Base-by-base conservation (phyloP, 2,113 vertebrate species). In the Vidua macroura region DNA sequence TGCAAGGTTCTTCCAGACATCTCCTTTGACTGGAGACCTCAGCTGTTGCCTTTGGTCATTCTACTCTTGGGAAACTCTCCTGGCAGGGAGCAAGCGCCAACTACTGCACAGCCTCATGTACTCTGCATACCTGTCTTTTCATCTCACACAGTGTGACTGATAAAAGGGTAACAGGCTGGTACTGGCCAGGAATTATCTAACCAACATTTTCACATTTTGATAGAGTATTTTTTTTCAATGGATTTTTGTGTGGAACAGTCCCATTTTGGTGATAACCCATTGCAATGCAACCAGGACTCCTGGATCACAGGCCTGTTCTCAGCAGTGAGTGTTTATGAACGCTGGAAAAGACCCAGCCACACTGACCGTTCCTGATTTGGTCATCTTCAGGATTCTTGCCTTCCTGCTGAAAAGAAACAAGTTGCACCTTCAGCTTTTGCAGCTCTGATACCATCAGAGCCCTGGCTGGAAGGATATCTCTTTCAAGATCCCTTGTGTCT, bases 1-100 rank as follows among this genome's bases (percentile, higher is more conserved):
- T 92, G 18, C 35, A 52, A 90, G 58, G 83, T 80, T 93, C 64
- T 92, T 79, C 77, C 90, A 96, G 92, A 94, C 86, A 66, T 89
- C 67, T 88, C 55, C 80, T 96, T 87, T 56, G 88, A 83, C 63
- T 86, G 58, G 27, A 93, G 66, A 88, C 48, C 80, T 89, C 72
- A 89, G 46, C 74, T 39, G 66, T 51, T 48, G 62, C 89, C 84
- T 83, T 89, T 93, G 89, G 89, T 96, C 91, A 80, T 90, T 77
- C 41, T 28, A 3, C 0, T n/a, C 81, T 60, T 96, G 94, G 84
- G 95, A 92, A 96, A 76, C 53, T 73, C 62, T 95, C 46, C 35
- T 91, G 90, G 78, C 55, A 89, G 81, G 70, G 48, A 79, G 67
- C 78, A 93, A 92, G 55, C 21, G 59, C 55, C 62, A 80, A 0